Evolutionary conservation across 2,113 vertebrate genomes (phyloP), one percentile per base, ranked within the genome.

Genomic region (Macrotis lagotis): DNA sequence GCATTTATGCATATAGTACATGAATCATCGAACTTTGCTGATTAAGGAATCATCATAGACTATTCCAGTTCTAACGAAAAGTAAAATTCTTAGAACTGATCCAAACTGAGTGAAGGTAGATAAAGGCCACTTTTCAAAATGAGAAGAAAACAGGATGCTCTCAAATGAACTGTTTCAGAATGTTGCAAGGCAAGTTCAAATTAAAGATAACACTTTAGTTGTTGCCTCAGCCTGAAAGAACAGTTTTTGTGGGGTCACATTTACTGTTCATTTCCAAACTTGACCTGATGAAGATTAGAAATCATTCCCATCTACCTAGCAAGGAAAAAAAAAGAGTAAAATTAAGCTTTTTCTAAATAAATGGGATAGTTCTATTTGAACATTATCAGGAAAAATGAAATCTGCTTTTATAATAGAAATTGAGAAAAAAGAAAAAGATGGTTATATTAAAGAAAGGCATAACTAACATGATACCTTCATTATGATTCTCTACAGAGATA

Each of bases 21-120:
- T 90, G 48, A 96, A 93, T 89, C 83, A 93, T 1, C 83, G 47
- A 52, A 22, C 25, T 91, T 37, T 90, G 92, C 31, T 31, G 91
- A 94, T 3, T 74, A 92, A 90, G 50, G 59, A 92, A 83, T 91
- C 92, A 92, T 90, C 92, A 91, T 26, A 74, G 51, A 92, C 51
- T 83, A 95, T 89, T 91, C 55, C 88, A 94, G 48, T 94, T 96
- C 91, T 94, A 94, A 93, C 51, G 92, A 95, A 95, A 95, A 94
- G 91, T 37, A 94, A 88, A 91, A 91, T 93, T 94, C 89, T 97
- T 48, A 97, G 89, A 96, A 95, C 93, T 92, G 48, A 95, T 96
- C 91, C 93, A 94, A 51, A 92, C 44, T 90, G 90, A 93, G 59
- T 94, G 96, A 50, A 92, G 88, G 88, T 48, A 93, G 52, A 95